A percentile compares a stretch with the other conserved stretches of the same genome.
Conservation (phyloP, 2,113 vertebrate species). For the Pseudois nayaur region DNA sequence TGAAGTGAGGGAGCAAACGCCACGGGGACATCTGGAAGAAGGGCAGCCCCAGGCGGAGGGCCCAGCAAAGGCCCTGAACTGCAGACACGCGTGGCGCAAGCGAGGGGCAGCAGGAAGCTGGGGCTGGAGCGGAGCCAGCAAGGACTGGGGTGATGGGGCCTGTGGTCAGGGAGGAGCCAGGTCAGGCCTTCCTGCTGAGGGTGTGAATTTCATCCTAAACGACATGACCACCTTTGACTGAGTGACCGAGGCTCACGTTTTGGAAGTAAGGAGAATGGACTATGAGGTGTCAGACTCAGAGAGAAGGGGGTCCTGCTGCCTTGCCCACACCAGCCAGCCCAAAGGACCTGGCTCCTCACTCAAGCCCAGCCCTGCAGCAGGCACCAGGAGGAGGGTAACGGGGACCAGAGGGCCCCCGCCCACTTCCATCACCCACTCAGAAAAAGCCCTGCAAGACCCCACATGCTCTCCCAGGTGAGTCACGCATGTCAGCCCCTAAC, state of each 20-base stretch:
- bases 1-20: neutral
- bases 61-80: neutral
- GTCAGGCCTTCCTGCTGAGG: neutral
- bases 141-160: no score
- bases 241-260: neutral
- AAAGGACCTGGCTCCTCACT: neutral
- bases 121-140: no score
- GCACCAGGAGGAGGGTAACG: neutral
- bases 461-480: neutral
- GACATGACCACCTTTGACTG: neutral
- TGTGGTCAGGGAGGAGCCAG: no score
- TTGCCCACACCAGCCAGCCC: neutral
- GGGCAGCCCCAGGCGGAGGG: neutral
- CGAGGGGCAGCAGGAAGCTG: rapidly evolving
- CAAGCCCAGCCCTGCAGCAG: neutral
- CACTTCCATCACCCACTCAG: neutral
- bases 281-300: neutral
- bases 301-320: neutral
- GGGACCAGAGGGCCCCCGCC: neutral
- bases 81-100: rapidly evolving
- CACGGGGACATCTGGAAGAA: rapidly evolving
- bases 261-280: neutral
- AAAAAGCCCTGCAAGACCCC: neutral
- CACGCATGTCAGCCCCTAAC: neutral
- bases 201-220: neutral